A percentile compares a stretch with the other conserved stretches of the same genome.
These are phyloP conservation scores for Holocentrus rufus DNA, from an alignment of 2,797 vertebrate genomes.

Conservation along the genomic window DNA sequence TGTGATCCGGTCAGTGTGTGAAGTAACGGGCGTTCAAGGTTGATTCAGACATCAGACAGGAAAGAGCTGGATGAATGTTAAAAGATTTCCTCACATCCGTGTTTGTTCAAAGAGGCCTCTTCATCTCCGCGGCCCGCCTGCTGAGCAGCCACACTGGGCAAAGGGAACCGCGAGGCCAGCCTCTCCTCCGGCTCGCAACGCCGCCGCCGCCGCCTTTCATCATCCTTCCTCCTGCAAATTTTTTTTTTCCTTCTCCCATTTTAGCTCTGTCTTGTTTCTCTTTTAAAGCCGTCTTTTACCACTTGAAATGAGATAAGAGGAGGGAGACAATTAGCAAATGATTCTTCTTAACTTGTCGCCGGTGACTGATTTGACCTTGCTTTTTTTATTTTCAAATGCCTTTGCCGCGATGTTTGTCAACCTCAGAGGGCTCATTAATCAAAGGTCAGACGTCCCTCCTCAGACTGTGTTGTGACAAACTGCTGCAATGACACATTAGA, in stretches of 20 bases:
- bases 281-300: constrained; percentile 14
- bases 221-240: constrained; percentile 4
- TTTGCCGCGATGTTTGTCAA: constrained; percentile 28
- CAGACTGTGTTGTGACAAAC: too few species aligned
- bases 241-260: not conserved
- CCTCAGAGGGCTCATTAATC: too few species aligned
- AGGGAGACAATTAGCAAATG: constrained; percentile 34
- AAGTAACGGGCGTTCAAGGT: constrained; percentile 35
- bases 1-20: constrained; percentile 43
- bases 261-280: not conserved
- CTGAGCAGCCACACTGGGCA: constrained; percentile 45
- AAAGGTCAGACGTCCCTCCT: too few species aligned
- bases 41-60: constrained; percentile 44
- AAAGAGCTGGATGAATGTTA: constrained; percentile 36
- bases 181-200: constrained; percentile 24
- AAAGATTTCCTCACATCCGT: constrained; percentile 32
- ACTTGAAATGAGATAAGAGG: constrained; percentile 21
- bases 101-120: constrained; percentile 31
- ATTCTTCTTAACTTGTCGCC: not conserved
- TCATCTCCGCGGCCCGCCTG: constrained; percentile 50
- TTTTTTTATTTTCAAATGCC: constrained; percentile 12
- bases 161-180: constrained; percentile 27
- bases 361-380: constrained; percentile 10
- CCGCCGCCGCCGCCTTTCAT: constrained; percentile 35
- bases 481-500: too few species aligned